Conservation (phyloP, 2,113 vertebrate genomes). For the Motacilla tschutschensis region DNA sequence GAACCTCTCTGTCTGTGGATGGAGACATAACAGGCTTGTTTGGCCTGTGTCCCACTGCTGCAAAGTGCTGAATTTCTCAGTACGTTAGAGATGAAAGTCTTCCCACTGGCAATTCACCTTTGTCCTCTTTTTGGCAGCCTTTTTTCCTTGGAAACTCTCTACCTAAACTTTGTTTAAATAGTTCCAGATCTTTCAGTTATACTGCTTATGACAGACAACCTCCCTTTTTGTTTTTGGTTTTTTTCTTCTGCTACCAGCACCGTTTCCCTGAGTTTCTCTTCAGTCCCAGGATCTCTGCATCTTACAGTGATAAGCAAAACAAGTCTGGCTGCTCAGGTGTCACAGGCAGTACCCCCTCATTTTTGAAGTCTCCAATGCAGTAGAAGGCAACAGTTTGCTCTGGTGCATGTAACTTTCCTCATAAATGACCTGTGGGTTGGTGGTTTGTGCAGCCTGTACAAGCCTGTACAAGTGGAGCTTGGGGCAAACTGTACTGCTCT, state of each 20-base stretch:
- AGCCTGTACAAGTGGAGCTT: background rate
- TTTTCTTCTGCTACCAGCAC: background rate
- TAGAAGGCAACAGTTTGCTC: background rate
- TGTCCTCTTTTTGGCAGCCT: background rate
- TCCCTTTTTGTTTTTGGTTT: background rate
- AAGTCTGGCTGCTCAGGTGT: background rate
- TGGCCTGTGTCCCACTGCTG: accelerated
- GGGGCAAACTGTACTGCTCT: background rate
- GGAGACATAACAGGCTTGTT: background rate
- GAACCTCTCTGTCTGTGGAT: background rate
- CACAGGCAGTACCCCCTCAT: background rate
- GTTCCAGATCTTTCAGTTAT: background rate
- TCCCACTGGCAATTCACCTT: background rate
- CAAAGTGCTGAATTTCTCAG: background rate
- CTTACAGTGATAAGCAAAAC: background rate
- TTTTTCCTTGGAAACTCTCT: background rate
- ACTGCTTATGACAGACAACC: background rate
- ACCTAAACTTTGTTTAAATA: background rate
- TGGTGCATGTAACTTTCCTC: background rate
- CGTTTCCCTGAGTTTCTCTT: background rate
- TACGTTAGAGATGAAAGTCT: background rate
- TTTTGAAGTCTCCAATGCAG: background rate
- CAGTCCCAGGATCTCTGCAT: background rate
- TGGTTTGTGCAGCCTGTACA: background rate
- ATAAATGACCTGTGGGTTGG: background rate